Evolutionary conservation across 2,797 vertebrate species (phyloP), one percentile per base, ranked within the genome.

Genomic region (Pseudomugil tenellus): DNA sequence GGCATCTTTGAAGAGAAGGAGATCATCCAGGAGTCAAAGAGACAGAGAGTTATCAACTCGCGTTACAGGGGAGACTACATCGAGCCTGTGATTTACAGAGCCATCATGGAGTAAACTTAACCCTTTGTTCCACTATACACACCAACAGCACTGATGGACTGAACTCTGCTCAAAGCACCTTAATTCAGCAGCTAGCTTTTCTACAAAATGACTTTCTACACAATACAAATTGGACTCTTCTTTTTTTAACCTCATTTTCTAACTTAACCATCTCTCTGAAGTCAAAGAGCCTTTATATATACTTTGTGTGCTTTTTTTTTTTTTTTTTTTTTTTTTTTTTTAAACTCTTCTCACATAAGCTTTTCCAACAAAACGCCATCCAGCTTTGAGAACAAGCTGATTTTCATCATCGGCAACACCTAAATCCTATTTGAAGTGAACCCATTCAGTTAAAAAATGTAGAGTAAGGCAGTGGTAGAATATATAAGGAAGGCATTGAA

Each of bases 51-150:
- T 67, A 97, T 99, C 89, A 99, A 99, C 93, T 98, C 98, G 0
- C 95, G 96, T 63, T 99, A 99, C 92, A 92, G 97, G 53, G 98
- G 97, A 49, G 98, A 99, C 90, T 99, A 98, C 85, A 98, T 99
- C 0, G 97, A 99, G 79, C 98, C 98, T n/a, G 96, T 97, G 2
- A 94, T 99, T 59, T 99, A 99, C 94, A 94, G 96, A 85, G 95
- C 97, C 91, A 99, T 99, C 92, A 99, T 99, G 98, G 98, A 99
- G 92, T 99, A 95, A 92, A 68, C 11, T 19, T 39, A 49, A 10
- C 32, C 16, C 39, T 16, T 34, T 8, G 49, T 67, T 52, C 12
- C 72, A 21, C 10, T 23, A 74, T 48, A 61, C 53, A 46, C 66
- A 72, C 67, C 83, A 89, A 57, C 89, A 89, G 85, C 86, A 89